phyloP scores from a whole-genome alignment of 1,140 invertebrate genomes.

The Hylaeus volcanicus region DNA sequence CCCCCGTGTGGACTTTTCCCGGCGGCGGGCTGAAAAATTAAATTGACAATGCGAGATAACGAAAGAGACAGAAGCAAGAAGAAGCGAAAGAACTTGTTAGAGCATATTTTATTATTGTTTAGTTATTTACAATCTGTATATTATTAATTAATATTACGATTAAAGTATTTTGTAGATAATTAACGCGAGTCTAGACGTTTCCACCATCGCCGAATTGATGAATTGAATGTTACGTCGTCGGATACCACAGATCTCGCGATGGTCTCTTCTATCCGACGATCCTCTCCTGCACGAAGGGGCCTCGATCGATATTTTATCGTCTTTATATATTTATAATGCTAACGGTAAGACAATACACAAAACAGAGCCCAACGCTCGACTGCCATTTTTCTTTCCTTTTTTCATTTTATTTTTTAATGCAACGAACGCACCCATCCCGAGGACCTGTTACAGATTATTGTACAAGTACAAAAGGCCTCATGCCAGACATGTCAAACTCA shows the following conservation, averaged over 20 bases:
- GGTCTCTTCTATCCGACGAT: constrained; percentile 7
- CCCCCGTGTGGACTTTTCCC: neutral
- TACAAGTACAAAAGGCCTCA: neutral
- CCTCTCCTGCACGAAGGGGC: neutral
- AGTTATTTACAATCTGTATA: constrained; percentile 81
- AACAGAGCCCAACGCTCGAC: neutral
- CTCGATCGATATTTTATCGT: constrained; percentile 7
- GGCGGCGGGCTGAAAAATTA: neutral
- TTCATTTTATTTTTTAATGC: neutral
- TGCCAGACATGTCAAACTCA: neutral
- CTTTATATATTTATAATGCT: constrained; percentile 25
- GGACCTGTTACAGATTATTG: neutral
- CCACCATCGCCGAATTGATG: constrained; percentile 27
- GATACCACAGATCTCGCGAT: neutral
- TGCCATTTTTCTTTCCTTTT: neutral
- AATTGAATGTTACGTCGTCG: neutral
- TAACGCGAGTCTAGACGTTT: constrained; percentile 60
- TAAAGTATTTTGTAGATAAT: constrained; percentile 81
- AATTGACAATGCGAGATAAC: constrained; percentile 17
- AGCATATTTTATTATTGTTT: constrained; percentile 80
- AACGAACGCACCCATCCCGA: neutral
- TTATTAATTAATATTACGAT: constrained; percentile 80
- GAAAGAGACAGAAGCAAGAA: constrained; percentile 30
- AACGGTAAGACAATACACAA: constrained; percentile 18
- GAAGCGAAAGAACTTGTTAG: constrained; percentile 74